Conservation (phyloP, 2,797 vertebrate genomes). For the Propithecus perrieri region DNA sequence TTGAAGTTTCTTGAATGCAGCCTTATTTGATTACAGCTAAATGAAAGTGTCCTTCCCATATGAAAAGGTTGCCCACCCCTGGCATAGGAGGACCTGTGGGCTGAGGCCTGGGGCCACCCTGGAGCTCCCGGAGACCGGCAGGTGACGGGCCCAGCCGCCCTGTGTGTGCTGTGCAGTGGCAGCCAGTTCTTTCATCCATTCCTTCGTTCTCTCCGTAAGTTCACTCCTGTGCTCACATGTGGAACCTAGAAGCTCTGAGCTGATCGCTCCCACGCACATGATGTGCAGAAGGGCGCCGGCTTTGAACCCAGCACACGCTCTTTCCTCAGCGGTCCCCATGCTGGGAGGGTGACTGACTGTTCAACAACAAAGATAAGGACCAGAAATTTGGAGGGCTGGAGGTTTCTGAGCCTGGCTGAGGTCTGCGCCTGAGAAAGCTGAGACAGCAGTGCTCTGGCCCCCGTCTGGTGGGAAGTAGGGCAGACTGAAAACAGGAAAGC, state of each 20-base stretch:
- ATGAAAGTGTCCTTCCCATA: not conserved
- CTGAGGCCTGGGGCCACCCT: not conserved
- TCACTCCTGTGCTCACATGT: not conserved
- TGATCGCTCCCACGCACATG: accelerated
- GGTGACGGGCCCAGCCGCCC: accelerated
- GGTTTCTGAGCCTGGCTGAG: accelerated
- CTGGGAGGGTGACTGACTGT: not conserved
- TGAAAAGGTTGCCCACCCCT: not conserved
- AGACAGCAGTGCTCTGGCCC: not conserved
- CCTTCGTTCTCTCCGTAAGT: accelerated
- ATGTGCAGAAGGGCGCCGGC: accelerated
- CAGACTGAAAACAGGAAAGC: slow-evolving; percentile 61
- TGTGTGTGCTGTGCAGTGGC: accelerated
- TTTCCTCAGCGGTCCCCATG: accelerated
- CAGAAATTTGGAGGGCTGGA: no score
- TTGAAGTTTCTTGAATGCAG: not conserved
- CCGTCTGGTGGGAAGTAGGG: slow-evolving; percentile 29
- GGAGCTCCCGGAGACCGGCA: not conserved
- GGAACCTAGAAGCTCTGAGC: not conserved
- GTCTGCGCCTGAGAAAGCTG: not conserved
- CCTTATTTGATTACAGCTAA: not conserved
- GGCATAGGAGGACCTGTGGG: not conserved
- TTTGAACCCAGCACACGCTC: accelerated
- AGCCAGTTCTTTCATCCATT: accelerated
- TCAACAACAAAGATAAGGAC: not conserved